Conservation (phyloP, 2,113 vertebrate genomes). For the Madoqua kirkii region DNA sequence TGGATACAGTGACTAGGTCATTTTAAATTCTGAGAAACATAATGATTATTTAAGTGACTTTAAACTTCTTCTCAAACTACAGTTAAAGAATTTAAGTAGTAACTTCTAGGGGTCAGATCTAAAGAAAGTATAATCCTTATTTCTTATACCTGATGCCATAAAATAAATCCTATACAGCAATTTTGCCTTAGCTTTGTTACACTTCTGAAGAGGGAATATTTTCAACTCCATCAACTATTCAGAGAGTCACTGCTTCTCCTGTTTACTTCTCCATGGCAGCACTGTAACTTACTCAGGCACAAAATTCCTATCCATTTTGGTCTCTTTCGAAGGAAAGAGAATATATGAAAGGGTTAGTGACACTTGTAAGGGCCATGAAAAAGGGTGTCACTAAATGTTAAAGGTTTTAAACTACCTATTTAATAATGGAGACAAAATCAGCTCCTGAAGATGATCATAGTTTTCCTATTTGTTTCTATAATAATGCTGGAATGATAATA, state of each 20-base stretch:
- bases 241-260: neutral
- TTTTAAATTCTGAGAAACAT: conserved; percentile 34
- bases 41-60: neutral
- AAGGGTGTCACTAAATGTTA: neutral
- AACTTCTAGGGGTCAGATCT: neutral
- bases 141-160: conserved; percentile 7
- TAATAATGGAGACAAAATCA: conserved; percentile 6
- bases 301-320: conserved; percentile 2
- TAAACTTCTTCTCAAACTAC: neutral
- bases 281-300: neutral
- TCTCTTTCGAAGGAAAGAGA: conserved; percentile 12
- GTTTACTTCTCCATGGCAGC: neutral
- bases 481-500: neutral
- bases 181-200: neutral
- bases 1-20: neutral
- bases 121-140: neutral
- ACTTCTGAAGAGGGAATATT: neutral
- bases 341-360: neutral
- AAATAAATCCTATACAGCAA: neutral
- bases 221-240: neutral
- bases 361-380: neutral
- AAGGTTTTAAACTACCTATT: neutral
- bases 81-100: neutral
- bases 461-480: conserved; percentile 14
- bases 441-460: neutral